Percentiles rank a stretch among this genome's conserved stretches.
These are phyloP conservation scores for Oplegnathus fasciatus DNA, from an alignment of 2,113 vertebrate genomes.

Conservation along the genomic window DNA sequence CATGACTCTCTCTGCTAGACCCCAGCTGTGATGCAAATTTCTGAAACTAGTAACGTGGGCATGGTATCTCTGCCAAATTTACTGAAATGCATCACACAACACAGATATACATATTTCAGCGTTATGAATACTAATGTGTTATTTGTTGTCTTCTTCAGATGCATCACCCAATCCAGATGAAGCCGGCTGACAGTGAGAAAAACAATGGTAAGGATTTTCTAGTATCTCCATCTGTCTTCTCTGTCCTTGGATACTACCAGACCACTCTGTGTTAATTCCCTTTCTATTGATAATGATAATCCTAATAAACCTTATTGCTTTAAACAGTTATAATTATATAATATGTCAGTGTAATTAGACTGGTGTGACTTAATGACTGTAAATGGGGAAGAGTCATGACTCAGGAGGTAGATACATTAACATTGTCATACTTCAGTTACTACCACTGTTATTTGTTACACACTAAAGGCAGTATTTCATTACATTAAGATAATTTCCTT, in stretches of 20 bases:
- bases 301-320: background rate
- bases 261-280: background rate
- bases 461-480: background rate
- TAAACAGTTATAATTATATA: background rate
- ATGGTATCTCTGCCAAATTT: background rate
- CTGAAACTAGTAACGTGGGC: background rate
- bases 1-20: background rate
- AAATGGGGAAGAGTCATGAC: background rate
- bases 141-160: conserved; percentile 51
- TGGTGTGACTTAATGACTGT: background rate
- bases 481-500: no score
- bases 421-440: background rate
- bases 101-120: background rate
- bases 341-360: background rate
- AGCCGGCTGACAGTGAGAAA: conserved; percentile 75
- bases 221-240: background rate
- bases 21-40: background rate
- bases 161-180: conserved; percentile 78
- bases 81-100: background rate
- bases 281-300: background rate
- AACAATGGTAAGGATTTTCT: conserved; percentile 69
- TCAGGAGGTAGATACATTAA: background rate
- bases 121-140: background rate
- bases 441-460: background rate
- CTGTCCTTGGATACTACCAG: background rate